Conservation (phyloP, 1,140 invertebrate species). For the Ooceraea biroi region DNA sequence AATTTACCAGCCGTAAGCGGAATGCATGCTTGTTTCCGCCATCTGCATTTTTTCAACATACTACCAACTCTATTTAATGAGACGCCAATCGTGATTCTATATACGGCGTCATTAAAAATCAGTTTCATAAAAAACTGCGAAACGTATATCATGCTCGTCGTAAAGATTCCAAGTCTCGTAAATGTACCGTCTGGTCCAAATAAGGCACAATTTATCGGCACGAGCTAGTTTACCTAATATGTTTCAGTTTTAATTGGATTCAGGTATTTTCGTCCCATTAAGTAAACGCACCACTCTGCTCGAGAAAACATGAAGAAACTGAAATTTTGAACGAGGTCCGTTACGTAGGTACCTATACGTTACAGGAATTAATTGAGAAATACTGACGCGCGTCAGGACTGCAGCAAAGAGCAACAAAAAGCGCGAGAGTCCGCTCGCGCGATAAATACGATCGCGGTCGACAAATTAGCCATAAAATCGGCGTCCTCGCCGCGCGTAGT, state of each 20-base stretch:
- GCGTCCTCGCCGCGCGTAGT: conserved; percentile 43
- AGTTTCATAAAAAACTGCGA: conserved; percentile 7
- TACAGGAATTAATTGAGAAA: conserved; percentile 74
- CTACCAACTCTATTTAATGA: conserved; percentile 42
- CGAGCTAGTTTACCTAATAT: conserved; percentile 17
- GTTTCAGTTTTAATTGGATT: background rate
- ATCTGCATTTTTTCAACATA: conserved; percentile 34
- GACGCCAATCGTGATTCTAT: conserved; percentile 43
- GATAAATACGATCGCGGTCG: conserved; percentile 74
- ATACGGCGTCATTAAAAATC: conserved; percentile 31
- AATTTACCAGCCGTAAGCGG: conserved; percentile 68
- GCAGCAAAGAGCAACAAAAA: conserved; percentile 8
- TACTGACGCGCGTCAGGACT: conserved; percentile 58
- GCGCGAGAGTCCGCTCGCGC: conserved; percentile 32
- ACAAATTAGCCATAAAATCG: conserved; percentile 79
- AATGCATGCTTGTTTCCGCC: conserved; percentile 68
- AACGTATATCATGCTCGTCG: conserved; percentile 3
- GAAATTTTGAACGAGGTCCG: conserved; percentile 5
- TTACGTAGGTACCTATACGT: background rate
- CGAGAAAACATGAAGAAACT: conserved; percentile 3
- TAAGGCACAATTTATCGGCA: conserved; percentile 1
- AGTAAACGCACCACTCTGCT: background rate
- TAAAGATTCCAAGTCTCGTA: conserved; percentile 18
- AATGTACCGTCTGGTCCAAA: background rate
- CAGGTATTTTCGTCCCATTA: conserved; percentile 3